Conservation (phyloP, 2,888 invertebrate genomes). For the Portevinia maculata region DNA sequence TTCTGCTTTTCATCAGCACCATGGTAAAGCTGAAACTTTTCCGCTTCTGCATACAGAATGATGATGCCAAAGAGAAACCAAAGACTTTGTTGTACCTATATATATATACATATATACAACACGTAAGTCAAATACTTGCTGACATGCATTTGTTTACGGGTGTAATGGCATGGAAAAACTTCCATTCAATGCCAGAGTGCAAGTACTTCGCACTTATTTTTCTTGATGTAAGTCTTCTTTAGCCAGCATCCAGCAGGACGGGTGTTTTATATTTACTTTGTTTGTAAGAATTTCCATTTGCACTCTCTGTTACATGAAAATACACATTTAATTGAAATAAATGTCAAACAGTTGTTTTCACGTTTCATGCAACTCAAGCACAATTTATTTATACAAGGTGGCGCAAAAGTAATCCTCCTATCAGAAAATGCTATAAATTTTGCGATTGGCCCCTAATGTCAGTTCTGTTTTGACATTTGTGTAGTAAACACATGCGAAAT, state of each 20-base stretch:
- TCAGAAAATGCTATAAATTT: too few relatives aligned
- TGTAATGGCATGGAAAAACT: slow-evolving; percentile 69
- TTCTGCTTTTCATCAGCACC: slow-evolving; percentile 1
- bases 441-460: too few relatives aligned
- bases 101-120: not conserved
- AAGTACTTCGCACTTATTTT: slow-evolving; percentile 67
- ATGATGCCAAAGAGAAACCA: slow-evolving; percentile 21
- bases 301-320: slow-evolving; percentile 26
- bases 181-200: slow-evolving; percentile 64
- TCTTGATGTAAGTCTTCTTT: slow-evolving; percentile 49
- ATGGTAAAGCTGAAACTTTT: slow-evolving; percentile 6
- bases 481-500: too few relatives aligned
- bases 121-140: slow-evolving; percentile 53
- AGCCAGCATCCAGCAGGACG: slow-evolving; percentile 18
- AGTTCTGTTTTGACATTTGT: too few relatives aligned
- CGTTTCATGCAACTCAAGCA: not conserved
- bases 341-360: slow-evolving; percentile 36
- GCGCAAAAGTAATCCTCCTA: too few relatives aligned
- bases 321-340: slow-evolving; percentile 43
- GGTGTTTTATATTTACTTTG: slow-evolving; percentile 28
- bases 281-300: slow-evolving; percentile 2
- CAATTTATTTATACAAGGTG: not conserved
- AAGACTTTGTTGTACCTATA: slow-evolving; percentile 4
- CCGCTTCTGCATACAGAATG: slow-evolving; percentile 2
- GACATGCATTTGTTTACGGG: slow-evolving; percentile 65